Conservation (phyloP, 1,140 invertebrate genomes). For the Rhynchophorus ferrugineus region DNA sequence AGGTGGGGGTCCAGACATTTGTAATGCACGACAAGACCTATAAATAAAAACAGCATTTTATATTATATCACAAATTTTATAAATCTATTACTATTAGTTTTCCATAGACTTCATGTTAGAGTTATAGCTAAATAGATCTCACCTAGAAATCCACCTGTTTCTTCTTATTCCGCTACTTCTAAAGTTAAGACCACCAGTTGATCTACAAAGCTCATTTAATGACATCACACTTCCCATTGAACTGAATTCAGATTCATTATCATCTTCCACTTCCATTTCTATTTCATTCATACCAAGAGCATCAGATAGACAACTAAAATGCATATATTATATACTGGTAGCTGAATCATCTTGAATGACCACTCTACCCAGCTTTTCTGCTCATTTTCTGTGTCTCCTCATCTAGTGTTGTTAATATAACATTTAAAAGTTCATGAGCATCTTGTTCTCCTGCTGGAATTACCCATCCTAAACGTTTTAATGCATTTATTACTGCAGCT, state of each 20-base stretch:
- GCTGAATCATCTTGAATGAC: slow-evolving; percentile 20
- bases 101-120: too few relatives aligned
- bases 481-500: slow-evolving; percentile 64
- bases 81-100: too few relatives aligned
- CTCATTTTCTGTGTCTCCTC: slow-evolving; percentile 60
- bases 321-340: slow-evolving; percentile 7
- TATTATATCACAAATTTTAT: too few relatives aligned
- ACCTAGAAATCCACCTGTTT: slow-evolving; percentile 39
- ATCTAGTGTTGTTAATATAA: slow-evolving; percentile 76
- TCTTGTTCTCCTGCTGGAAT: slow-evolving; percentile 87
- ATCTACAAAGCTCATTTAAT: slow-evolving; percentile 37
- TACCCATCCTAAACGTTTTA: slow-evolving; percentile 71
- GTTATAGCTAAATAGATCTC: not conserved
- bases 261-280: slow-evolving; percentile 23
- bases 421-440: slow-evolving; percentile 85
- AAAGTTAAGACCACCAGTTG: slow-evolving; percentile 32
- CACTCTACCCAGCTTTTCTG: slow-evolving; percentile 48
- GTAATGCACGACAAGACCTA: slow-evolving; percentile 41
- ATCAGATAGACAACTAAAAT: slow-evolving; percentile 64
- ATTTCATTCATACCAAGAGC: slow-evolving; percentile 48
- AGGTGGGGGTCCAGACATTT: slow-evolving; percentile 43
- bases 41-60: not conserved
- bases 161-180: slow-evolving; percentile 32
- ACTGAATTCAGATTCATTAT: slow-evolving; percentile 28
- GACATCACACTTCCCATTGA: slow-evolving; percentile 39